Conservation (phyloP, 1,140 invertebrate species). For the Whitmania pigra region DNA sequence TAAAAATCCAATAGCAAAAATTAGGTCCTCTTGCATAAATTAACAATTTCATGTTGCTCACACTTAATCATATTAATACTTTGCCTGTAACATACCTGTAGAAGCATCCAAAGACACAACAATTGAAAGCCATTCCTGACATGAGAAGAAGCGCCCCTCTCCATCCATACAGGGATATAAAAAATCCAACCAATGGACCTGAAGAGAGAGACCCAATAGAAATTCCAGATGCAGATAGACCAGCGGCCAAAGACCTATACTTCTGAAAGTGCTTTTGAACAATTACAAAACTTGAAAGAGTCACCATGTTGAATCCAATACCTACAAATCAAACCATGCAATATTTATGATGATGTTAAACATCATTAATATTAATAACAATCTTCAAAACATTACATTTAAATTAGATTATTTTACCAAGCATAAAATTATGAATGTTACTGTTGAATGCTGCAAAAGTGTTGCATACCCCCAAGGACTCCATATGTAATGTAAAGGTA, state of each 20-base stretch:
- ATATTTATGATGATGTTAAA: too few species aligned
- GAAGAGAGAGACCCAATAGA: conserved; percentile 16
- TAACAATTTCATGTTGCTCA: too few species aligned
- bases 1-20: too few species aligned
- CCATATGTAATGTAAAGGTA: conserved; percentile 7
- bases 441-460: too few species aligned
- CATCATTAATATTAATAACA: too few species aligned
- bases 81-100: background rate
- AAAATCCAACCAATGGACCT: conserved; percentile 10
- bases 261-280: conserved; percentile 21
- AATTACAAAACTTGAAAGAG: conserved; percentile 15
- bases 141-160: conserved; percentile 12
- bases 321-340: conserved; percentile 1
- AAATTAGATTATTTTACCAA: too few species aligned
- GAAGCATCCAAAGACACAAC: conserved; percentile 13
- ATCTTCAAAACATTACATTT: too few species aligned
- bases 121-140: conserved; percentile 15
- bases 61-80: too few species aligned
- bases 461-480: conserved; percentile 3
- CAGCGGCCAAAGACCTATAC: conserved; percentile 14
- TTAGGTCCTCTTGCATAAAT: too few species aligned
- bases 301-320: conserved; percentile 17
- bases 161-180: conserved; percentile 11
- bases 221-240: conserved; percentile 13
- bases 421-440: too few species aligned